Percentiles rank a stretch among this genome's conserved stretches.
Conservation (phyloP, 1,140 invertebrate species). For the Drosophila triauraria region DNA sequence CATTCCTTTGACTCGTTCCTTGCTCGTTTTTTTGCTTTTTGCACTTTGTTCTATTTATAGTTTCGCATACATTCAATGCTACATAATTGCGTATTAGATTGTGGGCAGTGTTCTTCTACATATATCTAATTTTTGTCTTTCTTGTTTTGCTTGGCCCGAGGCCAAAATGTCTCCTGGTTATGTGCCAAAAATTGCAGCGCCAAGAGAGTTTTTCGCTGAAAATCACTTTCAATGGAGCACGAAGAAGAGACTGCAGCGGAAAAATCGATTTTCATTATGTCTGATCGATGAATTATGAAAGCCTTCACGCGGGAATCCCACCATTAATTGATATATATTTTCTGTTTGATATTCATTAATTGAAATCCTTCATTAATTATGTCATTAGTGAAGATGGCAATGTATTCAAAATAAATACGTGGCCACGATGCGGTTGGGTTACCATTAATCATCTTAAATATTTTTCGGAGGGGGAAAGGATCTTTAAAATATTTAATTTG, state of each 20-base stretch:
- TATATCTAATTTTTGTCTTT: slow-evolving; percentile 12
- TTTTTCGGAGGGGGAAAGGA: background rate
- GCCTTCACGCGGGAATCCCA: slow-evolving; percentile 16
- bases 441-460: slow-evolving; percentile 5
- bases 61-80: slow-evolving; percentile 57
- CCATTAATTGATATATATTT: slow-evolving; percentile 33
- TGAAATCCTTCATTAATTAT: slow-evolving; percentile 30
- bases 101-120: slow-evolving; percentile 48
- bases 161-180: slow-evolving; percentile 70
- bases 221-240: slow-evolving; percentile 69
- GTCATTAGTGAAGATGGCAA: background rate
- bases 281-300: slow-evolving; percentile 70
- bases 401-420: background rate
- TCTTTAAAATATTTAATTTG: background rate
- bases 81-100: slow-evolving; percentile 49
- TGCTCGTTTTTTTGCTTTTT: slow-evolving; percentile 19
- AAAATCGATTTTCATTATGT: slow-evolving; percentile 77
- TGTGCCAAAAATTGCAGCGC: slow-evolving; percentile 68
- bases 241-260: slow-evolving; percentile 32
- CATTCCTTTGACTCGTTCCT: slow-evolving; percentile 34
- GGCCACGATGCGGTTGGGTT: slow-evolving; percentile 1
- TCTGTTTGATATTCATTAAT: slow-evolving; percentile 15
- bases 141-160: slow-evolving; percentile 50
- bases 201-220: slow-evolving; percentile 55
- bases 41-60: slow-evolving; percentile 63